Base-by-base conservation (phyloP, 2,113 vertebrate genomes). In the Rhinoderma darwinii region DNA sequence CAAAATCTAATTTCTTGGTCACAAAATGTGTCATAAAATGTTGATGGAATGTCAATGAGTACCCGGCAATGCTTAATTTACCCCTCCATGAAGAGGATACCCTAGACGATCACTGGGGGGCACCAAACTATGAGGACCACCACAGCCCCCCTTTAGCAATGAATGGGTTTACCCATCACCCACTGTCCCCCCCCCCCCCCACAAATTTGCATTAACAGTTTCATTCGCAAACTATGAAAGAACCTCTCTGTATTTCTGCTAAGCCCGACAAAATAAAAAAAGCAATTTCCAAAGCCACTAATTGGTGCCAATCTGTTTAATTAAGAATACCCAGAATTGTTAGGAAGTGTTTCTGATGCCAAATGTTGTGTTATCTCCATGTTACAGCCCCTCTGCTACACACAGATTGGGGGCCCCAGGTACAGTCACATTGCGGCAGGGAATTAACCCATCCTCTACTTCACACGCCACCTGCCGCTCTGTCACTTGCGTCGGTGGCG, bases 231-330 rank as follows among this genome's bases (percentile, higher is more conserved):
- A 41, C 30, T 41, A 80, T 80, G 37, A 80, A 59, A 80, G 77
- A 18, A 4, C 35, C 12, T 0, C 63, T 73, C 83, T 39, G 32
- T 59, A 35, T 76, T 76, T 73, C 54, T 56, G 37, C n/a, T 17
- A 75, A 75, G 5, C 56, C 43, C 22, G 0, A 47, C n/a, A 54
- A 54, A 54, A 77, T 51, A 76, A 44, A 32, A 54, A 20, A 25
- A 35, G 25, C 22, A 25, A 61, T 56, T 81, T 72, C 61, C 66
- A 25, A 25, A 74, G 77, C 77, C 77, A 59, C 85, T 86, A 82
- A 82, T 82, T 86, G 77, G 63, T 81, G 77, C 63, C 85, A 81
- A 79, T 73, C 77, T 86, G 77, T 86, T 86, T 86, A 81, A 86
- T 86, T 86, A 86, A 72, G 85, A 81, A 81, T 80, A 86, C 66